Base-by-base conservation (phyloP, 2,797 vertebrate genomes). In the Helicolenus hilgendorfi region DNA sequence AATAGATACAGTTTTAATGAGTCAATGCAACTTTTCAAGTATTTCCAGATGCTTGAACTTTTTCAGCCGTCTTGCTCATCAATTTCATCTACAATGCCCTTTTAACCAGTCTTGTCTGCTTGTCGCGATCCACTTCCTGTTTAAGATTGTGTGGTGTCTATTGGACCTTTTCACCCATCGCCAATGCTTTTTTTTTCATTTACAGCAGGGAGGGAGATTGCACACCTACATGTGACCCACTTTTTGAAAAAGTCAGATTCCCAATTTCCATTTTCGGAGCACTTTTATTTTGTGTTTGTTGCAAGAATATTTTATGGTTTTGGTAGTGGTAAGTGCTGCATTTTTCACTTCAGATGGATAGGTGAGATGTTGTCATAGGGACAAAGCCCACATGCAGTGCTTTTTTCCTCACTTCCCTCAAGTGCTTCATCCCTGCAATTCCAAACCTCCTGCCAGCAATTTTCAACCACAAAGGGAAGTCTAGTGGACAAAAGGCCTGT, bases 351-450 rank as follows among this genome's bases (percentile, higher is more conserved):
- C 6, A 60, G 53, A 59, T 13, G 36, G 41, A 69, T 20, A 14
- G 77, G 10, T 69, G 53, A 38, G 45, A 58, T 62, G 59, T 67
- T 74, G 67, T 77, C 8, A 26, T 7, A 2, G 33, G 20, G 41
- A 64, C 62, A 81, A 69, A 86, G 10, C 14, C 38, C 53, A 74
- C 81, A 14, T 79, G 69, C 4, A 4, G 24, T 41, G 20, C 71
- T 11, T 72, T 73, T 53, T 77, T 53, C 22, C n/a, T 62, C 59
- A 63, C 49, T 60, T 69, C 56, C 64, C 20, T 63, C 8, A 58
- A 76, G 56, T 41, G 67, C 49, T 29, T 73, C 53, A 79, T 76
- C 11, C 62, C 65, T 68, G 26, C 29, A 64, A 72, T 79, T 76
- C 22, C 29, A 7, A 70, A 35, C 33, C 27, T 27, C 33, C 36